These are phyloP conservation scores for Speoplatyrhinus poulsoni DNA, from an alignment of 2,113 vertebrate genomes.

Conservation along the genomic window DNA sequence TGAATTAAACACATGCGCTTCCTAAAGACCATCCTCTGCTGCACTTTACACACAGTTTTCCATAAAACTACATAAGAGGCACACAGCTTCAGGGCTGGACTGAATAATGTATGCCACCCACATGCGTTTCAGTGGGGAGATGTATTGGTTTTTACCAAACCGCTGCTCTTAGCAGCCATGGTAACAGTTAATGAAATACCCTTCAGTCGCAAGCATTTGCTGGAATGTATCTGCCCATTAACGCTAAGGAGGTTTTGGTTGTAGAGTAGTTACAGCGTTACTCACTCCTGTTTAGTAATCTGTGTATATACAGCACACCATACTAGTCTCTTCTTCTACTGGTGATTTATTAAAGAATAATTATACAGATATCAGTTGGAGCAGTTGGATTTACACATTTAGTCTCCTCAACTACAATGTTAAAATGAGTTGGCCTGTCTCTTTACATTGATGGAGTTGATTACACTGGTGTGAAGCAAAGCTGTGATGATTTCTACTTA, in stretches of 20 bases:
- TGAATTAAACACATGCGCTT: constrained; percentile 36
- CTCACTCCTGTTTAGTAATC: background rate
- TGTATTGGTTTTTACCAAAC: background rate
- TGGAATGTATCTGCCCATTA: no score
- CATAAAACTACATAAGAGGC: constrained; percentile 17
- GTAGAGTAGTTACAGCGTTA: background rate
- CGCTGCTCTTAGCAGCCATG: background rate
- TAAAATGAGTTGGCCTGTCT: no score
- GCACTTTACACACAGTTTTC: constrained; percentile 23
- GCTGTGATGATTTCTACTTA: constrained; percentile 11
- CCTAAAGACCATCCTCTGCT: constrained; percentile 18
- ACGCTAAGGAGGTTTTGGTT: no score
- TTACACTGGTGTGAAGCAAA: background rate
- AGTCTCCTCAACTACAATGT: no score
- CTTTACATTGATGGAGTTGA: no score
- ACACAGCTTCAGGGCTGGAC: background rate
- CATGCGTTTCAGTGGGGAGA: background rate
- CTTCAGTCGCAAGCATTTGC: no score
- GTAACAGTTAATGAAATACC: background rate
- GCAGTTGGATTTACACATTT: no score
- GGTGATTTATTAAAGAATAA: no score
- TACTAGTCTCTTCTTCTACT: no score
- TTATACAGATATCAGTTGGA: no score
- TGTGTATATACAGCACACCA: background rate
- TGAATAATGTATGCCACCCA: constrained; percentile 2